Conservation (phyloP, 1,140 invertebrate species). For the Sminthurides bifidus region DNA sequence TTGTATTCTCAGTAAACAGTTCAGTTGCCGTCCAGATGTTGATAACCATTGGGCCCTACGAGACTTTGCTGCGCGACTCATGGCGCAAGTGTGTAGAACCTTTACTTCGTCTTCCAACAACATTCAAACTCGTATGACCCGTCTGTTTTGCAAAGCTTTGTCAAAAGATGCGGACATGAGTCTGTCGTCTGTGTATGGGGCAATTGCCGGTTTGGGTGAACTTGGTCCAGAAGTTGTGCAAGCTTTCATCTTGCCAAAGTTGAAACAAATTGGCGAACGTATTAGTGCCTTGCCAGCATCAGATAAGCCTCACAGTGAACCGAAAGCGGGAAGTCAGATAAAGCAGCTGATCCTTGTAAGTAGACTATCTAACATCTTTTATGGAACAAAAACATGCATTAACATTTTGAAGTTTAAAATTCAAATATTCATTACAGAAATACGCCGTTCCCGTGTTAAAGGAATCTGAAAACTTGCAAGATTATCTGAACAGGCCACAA, state of each 20-base stretch:
- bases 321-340: background rate
- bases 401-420: background rate
- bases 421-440: background rate
- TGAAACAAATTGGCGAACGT: slow-evolving; percentile 56
- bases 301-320: background rate
- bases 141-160: slow-evolving; percentile 61
- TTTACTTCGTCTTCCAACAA: slow-evolving; percentile 95
- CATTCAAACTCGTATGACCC: slow-evolving; percentile 83
- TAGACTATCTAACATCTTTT: background rate
- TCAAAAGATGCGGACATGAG: slow-evolving; percentile 65
- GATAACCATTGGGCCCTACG: slow-evolving; percentile 98
- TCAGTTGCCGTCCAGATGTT: slow-evolving; percentile 86
- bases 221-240: slow-evolving; percentile 86
- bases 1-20: slow-evolving; percentile 90
- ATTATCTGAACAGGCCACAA: background rate
- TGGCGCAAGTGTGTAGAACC: slow-evolving; percentile 91
- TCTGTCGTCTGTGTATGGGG: slow-evolving; percentile 82
- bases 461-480: background rate
- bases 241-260: slow-evolving; percentile 76
- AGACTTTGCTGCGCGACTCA: slow-evolving; percentile 88
- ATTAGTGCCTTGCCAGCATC: background rate
- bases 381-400: background rate
- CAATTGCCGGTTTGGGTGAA: slow-evolving; percentile 75
- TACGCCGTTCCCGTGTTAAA: background rate
- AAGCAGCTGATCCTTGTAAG: background rate